These are phyloP conservation scores for Sigmodon hispidus DNA, from an alignment of 2,113 vertebrate species.

Conservation along the genomic window DNA sequence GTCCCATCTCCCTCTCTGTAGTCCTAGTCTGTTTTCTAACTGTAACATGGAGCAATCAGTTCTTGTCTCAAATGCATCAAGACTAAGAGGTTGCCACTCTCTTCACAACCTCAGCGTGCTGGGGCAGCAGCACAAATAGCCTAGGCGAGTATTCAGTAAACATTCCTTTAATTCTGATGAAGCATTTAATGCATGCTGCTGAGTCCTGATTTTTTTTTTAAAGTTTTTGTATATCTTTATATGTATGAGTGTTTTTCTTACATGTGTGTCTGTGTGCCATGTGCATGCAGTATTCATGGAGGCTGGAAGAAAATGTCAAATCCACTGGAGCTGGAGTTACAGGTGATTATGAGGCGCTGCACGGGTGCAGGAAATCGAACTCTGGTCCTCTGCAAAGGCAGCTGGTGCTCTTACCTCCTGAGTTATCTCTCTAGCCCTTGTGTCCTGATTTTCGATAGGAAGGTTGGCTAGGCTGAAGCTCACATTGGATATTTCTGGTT, in stretches of 20 bases:
- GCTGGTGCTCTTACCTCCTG: neutral
- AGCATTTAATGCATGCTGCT: no score
- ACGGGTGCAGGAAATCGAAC: neutral
- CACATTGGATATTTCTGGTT: neutral
- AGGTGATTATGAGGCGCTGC: neutral
- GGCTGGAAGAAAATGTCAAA: neutral
- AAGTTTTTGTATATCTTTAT: neutral
- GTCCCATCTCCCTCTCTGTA: no score
- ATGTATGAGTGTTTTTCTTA: neutral
- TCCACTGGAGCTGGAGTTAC: neutral
- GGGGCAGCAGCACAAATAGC: fast-evolving
- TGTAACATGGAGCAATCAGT: neutral
- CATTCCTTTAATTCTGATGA: neutral
- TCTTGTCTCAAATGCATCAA: neutral
- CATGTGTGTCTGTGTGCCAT: neutral
- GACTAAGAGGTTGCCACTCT: neutral
- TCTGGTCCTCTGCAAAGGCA: neutral
- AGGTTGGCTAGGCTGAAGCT: neutral
- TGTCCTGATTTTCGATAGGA: neutral
- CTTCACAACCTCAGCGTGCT: neutral
- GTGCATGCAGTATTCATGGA: neutral
- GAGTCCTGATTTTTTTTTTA: neutral
- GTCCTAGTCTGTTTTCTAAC: neutral
- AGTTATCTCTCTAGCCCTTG: neutral
- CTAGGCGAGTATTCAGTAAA: neutral